Evolutionary conservation across 2,797 vertebrate genomes (phyloP).

Genomic region (Enteromius fasciolatus): DNA sequence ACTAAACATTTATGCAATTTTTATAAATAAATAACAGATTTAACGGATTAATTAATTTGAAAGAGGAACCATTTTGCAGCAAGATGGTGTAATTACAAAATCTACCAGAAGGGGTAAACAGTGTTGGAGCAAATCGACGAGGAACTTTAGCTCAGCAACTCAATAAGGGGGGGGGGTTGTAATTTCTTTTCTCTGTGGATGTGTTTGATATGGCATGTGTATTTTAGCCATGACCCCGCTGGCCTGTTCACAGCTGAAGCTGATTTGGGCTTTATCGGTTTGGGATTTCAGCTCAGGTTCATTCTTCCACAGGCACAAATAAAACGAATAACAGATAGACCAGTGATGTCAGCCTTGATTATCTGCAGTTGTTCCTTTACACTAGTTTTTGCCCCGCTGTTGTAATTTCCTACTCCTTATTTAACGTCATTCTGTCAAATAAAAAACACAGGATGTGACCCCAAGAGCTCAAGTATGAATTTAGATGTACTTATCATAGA

Average conservation of each 20-base stretch:
- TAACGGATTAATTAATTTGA: background rate
- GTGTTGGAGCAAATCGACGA: background rate
- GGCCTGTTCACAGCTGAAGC: constrained; percentile 52
- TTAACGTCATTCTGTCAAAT: constrained; percentile 48
- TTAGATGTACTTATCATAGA: constrained; percentile 12
- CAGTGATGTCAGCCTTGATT: constrained; percentile 59
- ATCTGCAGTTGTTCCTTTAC: constrained; percentile 35
- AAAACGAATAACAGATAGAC: constrained; percentile 50
- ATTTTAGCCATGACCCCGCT: constrained; percentile 28
- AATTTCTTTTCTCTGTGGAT: constrained; percentile 28
- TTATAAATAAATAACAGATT: too few relatives aligned
- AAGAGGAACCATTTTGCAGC: background rate
- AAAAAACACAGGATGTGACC: constrained; percentile 48
- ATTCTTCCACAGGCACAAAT: constrained; percentile 49
- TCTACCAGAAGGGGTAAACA: background rate
- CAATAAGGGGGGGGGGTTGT: background rate
- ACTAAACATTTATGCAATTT: too few relatives aligned
- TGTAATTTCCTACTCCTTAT: constrained; percentile 63
- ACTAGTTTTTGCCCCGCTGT: constrained; percentile 51
- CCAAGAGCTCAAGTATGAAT: constrained; percentile 14
- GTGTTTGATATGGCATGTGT: constrained; percentile 34
- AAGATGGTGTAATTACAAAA: background rate
- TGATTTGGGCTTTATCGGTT: constrained; percentile 51
- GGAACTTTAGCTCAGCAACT: background rate
- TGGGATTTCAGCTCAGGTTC: constrained; percentile 51